These are phyloP conservation scores for Drosophila repleta DNA, from an alignment of 1,140 invertebrate species.

Conservation along the genomic window DNA sequence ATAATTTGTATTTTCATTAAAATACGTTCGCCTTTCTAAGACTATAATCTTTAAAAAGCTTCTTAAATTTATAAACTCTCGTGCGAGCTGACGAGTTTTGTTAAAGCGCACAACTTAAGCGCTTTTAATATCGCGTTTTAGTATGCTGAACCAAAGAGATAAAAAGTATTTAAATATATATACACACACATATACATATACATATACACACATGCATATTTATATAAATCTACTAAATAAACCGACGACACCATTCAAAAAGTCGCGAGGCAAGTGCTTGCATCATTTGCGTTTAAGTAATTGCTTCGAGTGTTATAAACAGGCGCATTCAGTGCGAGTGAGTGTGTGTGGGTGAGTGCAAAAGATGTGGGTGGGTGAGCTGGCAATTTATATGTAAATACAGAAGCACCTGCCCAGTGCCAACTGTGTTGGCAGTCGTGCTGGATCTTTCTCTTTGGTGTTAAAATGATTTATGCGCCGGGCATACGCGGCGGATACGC, in stretches of 20 bases:
- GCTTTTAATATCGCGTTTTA: constrained; percentile 6
- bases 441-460: constrained; percentile 21
- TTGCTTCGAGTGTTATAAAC: constrained; percentile 37
- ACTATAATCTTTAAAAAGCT: neutral
- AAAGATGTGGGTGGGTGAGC: neutral
- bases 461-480: constrained; percentile 67
- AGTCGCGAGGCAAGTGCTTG: constrained; percentile 18
- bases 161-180: constrained; percentile 14
- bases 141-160: constrained; percentile 16
- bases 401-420: constrained; percentile 20
- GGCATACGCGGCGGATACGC: constrained; percentile 60
- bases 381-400: constrained; percentile 31
- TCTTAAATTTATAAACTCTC: neutral
- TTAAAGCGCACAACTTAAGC: constrained; percentile 1
- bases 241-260: constrained; percentile 28
- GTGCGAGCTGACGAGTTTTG: neutral
- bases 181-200: neutral
- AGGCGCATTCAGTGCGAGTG: constrained; percentile 2
- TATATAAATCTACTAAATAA: constrained; percentile 24
- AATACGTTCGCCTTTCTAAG: too few relatives aligned
- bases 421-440: constrained; percentile 20
- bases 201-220: neutral
- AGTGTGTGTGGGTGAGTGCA: neutral
- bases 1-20: too few relatives aligned
- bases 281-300: constrained; percentile 43